Base-by-base conservation (phyloP, 2,113 vertebrate genomes). In the Donacobius atricapilla region DNA sequence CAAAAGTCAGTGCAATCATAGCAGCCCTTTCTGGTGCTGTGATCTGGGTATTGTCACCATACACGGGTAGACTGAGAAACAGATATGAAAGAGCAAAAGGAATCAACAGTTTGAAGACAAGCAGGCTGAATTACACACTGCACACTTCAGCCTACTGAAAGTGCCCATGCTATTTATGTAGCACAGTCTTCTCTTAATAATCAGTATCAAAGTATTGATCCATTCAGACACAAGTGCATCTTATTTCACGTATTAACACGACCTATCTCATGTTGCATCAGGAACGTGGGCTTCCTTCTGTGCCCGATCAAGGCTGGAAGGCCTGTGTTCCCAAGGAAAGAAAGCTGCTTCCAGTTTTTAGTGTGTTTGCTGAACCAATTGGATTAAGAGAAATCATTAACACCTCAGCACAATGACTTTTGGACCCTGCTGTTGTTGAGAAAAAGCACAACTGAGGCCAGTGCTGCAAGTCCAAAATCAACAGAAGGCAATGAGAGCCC, bases 381-480 rank as follows among this genome's bases (percentile, higher is more conserved):
- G 31, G 30, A 64, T 68, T 83, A 89, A 89, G 37, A 63, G 23
- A 70, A 83, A 89, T 77, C 68, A 83, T 93, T 93, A 87, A 78
- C 51, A 89, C 58, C 42, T 84, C 63, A 81, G 39, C 47, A 75
- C 81, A 91, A 81, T 40, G 31, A 64, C 56, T 82, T 94, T 28
- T 87, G 69, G 65, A 83, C 23, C 6, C 16, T 54, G 45, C n/a
- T 73, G 45, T 21, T 85, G 11, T 61, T 57, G 77, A 57, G 19
- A 53, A 44, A 90, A 86, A 65, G 13, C 39, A 89, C 14, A 81
- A 35, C 19, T 71, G 33, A 45, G 21, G n/a, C 21, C 15, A 58
- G 37, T 28, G 23, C 53, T 66, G 27, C n/a, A 66, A 61, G 18
- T 70, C 64, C 42, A 87, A 90, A 94, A 63, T 22, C 57, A 60